phyloP scores from a whole-genome alignment of 2,113 vertebrate species.

The Rafetus swinhoei region DNA sequence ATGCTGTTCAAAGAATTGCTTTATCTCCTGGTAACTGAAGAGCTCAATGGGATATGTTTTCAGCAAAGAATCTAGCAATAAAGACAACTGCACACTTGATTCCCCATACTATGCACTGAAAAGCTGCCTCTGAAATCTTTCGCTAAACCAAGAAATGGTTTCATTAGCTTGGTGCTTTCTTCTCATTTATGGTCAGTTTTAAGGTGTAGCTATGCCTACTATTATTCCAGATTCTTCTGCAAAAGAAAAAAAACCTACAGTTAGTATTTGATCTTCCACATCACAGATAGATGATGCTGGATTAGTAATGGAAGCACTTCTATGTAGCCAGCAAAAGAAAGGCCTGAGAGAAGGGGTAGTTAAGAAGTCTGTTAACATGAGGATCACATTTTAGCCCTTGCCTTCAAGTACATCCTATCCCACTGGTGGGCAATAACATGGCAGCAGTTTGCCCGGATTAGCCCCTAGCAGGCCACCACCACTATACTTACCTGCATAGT shows the following conservation, averaged over 20 bases:
- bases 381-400: not conserved
- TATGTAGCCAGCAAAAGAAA: not conserved
- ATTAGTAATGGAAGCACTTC: not conserved
- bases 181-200: not conserved
- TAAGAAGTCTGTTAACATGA: not conserved
- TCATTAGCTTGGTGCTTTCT: not conserved
- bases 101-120: not conserved
- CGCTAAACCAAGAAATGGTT: not conserved
- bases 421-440: too few relatives aligned
- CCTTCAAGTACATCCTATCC: not conserved
- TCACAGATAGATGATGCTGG: not conserved
- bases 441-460: too few relatives aligned
- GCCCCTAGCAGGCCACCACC: too few relatives aligned
- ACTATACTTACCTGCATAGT: too few relatives aligned
- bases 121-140: not conserved
- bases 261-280: not conserved
- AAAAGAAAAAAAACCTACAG: rapidly evolving
- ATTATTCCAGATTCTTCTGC: not conserved
- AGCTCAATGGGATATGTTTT: not conserved
- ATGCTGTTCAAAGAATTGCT: not conserved
- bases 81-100: not conserved
- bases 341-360: not conserved
- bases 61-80: not conserved
- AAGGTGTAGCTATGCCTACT: not conserved
- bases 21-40: not conserved